Evolutionary conservation across 2,888 invertebrate genomes (phyloP), one percentile per base, ranked within the genome.

Genomic region (Allygus modestus): DNA sequence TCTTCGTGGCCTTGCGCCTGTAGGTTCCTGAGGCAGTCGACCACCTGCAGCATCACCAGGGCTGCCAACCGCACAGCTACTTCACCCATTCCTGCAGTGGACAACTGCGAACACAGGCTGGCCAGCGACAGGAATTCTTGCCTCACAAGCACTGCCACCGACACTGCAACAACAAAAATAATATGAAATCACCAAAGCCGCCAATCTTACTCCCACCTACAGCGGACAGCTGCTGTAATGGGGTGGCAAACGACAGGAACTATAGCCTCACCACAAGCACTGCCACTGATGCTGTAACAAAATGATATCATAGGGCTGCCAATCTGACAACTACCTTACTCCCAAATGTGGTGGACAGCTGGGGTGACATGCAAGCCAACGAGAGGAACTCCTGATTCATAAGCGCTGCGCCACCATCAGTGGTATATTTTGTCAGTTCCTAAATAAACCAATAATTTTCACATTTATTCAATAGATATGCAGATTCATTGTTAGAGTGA

Each of bases 1-100:
- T 97, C 96, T 89, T 97, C 97, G 31, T 96, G 94, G 0, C 96
- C 97, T 87, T 96, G 93, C 0, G 96, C 95, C 90, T 97, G 97
- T 31, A 97, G 91, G 89, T 94, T 95, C 89, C 97, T 97, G 87
- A 97, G 91, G 0, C 95, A 96, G 87, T 96, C 96, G 33, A 97
- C 94, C 85, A 97, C 91, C 89, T 97, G 97, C 82, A 97, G 91
- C 91, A 96, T 93, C 87, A 96, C 93, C 89, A 97, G 96, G 86
- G 94, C 94, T 61, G 95, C 94, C 87, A 96, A 96, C 73, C 93
- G 92, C 85, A 91, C 92, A 88, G 91, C 90, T 28, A 23, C 20
- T 23, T 92, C 92, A 90, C 51, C 92, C 92, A 7, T 20, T 2
- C 12, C 23, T 1, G 43, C 0, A 1, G 43, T 1, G 1, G 79